These are phyloP conservation scores for Notolabrus celidotus DNA, from an alignment of 2,797 vertebrate genomes.

Conservation along the genomic window DNA sequence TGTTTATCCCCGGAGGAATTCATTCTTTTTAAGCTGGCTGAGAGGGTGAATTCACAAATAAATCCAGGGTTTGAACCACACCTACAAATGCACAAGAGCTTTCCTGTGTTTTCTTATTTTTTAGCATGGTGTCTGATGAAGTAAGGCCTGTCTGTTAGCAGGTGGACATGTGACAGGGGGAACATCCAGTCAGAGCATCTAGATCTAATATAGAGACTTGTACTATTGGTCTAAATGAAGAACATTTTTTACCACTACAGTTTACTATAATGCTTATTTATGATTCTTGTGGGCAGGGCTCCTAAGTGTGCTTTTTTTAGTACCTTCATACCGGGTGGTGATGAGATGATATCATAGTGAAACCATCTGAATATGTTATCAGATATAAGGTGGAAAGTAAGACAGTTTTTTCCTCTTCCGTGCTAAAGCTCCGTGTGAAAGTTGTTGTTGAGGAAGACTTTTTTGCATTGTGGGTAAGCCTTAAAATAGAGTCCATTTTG, in stretches of 20 bases:
- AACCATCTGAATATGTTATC: constrained; percentile 3
- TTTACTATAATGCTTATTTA: neutral
- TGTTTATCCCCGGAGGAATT: constrained; percentile 67
- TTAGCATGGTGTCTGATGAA: neutral
- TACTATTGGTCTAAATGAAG: neutral
- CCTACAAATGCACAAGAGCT: neutral
- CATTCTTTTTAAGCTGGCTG: constrained; percentile 30
- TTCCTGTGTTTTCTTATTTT: neutral
- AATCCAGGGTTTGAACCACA: neutral
- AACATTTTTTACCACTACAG: neutral
- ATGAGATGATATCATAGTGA: constrained; percentile 5
- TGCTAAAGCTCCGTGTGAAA: neutral
- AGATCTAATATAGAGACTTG: neutral
- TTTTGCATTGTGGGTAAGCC: neutral
- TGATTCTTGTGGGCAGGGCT: too few relatives aligned
- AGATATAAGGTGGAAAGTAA: constrained; percentile 27
- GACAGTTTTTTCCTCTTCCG: constrained; percentile 2
- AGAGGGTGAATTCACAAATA: neutral
- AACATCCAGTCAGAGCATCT: neutral
- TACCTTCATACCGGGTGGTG: neutral
- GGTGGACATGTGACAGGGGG: constrained; percentile 50
- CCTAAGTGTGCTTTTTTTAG: neutral
- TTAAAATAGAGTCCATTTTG: constrained; percentile 13
- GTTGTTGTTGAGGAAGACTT: too few relatives aligned
- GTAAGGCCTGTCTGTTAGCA: constrained; percentile 5